Conservation (phyloP, 1,140 invertebrate genomes). For the Caerostris extrusa region DNA sequence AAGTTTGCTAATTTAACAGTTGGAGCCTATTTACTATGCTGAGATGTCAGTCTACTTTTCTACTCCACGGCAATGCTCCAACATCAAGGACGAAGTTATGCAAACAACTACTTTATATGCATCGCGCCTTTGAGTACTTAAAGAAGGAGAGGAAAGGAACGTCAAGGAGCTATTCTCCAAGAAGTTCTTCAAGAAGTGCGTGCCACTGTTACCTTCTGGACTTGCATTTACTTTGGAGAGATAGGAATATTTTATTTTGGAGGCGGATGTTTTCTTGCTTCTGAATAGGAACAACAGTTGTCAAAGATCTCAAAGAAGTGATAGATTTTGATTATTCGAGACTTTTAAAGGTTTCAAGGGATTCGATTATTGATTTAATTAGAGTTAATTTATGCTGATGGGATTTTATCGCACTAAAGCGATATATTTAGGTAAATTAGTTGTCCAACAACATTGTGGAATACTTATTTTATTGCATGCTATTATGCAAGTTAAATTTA, state of each 20-base stretch:
- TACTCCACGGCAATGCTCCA: not conserved
- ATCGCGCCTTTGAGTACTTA: slow-evolving; percentile 34
- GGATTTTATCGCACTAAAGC: too few species aligned
- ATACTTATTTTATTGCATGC: too few species aligned
- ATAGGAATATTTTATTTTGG: slow-evolving; percentile 30
- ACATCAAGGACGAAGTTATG: slow-evolving; percentile 52
- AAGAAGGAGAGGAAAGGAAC: slow-evolving; percentile 8
- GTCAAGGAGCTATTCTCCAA: slow-evolving; percentile 13
- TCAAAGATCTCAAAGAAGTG: not conserved
- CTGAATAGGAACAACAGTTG: slow-evolving; percentile 24
- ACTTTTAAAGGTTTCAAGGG: not conserved
- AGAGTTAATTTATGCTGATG: not conserved
- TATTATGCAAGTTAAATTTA: too few species aligned
- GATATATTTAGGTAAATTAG: too few species aligned
- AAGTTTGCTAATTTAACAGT: slow-evolving; percentile 42
- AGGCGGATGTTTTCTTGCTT: not conserved
- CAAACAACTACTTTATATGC: slow-evolving; percentile 63
- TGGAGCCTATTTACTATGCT: slow-evolving; percentile 22
- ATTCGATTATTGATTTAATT: not conserved
- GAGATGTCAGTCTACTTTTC: slow-evolving; percentile 35
- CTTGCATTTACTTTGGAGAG: not conserved
- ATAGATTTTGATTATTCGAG: not conserved
- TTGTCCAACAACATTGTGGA: too few species aligned
- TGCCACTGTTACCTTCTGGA: not conserved
- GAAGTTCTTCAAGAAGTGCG: slow-evolving; percentile 6